Base-by-base conservation (phyloP, 2,797 vertebrate species). In the Chelonia mydas region DNA sequence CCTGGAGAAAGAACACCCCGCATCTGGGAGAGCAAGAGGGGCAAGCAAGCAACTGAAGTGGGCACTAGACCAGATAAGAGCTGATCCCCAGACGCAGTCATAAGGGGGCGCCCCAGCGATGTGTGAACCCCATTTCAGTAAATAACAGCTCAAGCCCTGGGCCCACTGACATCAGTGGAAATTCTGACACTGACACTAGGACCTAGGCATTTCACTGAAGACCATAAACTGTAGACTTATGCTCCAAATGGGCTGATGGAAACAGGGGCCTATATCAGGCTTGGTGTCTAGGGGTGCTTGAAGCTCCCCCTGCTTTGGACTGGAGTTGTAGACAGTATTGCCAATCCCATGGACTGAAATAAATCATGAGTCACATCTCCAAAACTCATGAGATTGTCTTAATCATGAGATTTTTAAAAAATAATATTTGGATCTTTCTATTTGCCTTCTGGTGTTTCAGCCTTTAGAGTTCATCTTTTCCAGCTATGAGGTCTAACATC, bases 361-460 rank as follows among this genome's bases (percentile, higher is more conserved):
- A 95, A 95, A 90, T 50, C 92, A 86, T 80, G 86, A 97, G 31
- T 89, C 84, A 80, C 83, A 45, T 37, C 37, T 92, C 95, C n/a
- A 82, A 89, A 96, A 95, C 9, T 91, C 88, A 86, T 45, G 68
- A 74, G 37, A 8, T 49, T 49, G 0, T 1, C 92, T 84, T 91
- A 74, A 87, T 59, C 81, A 33, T 53, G 68, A 93, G 54, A 90
- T 55, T 89, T 76, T 77, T 83, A 50, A 84, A n/a, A 76, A 84
- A 5, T 84, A 83, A 83, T 68, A 51, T 94, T 88, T 79, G 55
- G 72, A 51, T 89, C 76, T 91, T 61, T 82, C 10, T n/a, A 86
- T 89, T 91, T 74, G 8, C 65, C 89, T 87, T 94, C 76, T 86
- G 53, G 37, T 61, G 31, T 74, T 74, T 41, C n/a, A 74, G 11